Evolutionary conservation across 2,113 vertebrate genomes (phyloP), one percentile per base, ranked within the genome.

Genomic region (Porphyrio hochstetteri): DNA sequence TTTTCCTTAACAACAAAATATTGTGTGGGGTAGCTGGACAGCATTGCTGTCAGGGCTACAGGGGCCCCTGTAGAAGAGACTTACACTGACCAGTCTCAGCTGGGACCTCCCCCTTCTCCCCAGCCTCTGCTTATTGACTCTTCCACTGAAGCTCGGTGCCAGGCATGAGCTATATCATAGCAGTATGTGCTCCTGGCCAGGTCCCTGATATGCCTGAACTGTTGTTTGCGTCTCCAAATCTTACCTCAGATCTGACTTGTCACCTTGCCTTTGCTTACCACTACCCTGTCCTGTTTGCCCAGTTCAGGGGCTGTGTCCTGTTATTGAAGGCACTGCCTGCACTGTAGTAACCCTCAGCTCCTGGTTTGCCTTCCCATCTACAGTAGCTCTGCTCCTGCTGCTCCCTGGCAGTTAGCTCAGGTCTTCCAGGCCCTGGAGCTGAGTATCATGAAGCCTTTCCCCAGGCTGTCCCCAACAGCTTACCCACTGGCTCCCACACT

Each of bases 91-190:
- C 36, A 52, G 29, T 53, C 64, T 71, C 35, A 33, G 15, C 16
- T 36, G 59, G 18, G 20, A 35, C 15, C 4, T 15, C 23, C 27
- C 27, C 72, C 27, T 13, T 7, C 40, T 29, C 42, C 42, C 42
- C 42, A 44, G 42, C 7, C 36, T 69, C 35, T 68, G 46, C 9
- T 20, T 40, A 48, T 3, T 42, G 59, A 48, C 31, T 14, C 27
- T n/a, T 65, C 20, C 31, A 5, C 6, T 48, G 42, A 11, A 25
- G 48, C 29, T 46, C 2, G 2, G 44, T 29, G 13, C 40, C 0
- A 0, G 27, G 8, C 28, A 7, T 48, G n/a, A 90, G 42, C 29
- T 64, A 3, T 19, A 35, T 48, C 28, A 16, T 4, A 86, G 77
- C 3, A 16, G 18, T 11, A 13, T 60, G 23, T 31, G 63, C 63